These are phyloP conservation scores for Schizopygopsis malacanthus DNA, from an alignment of 2,797 vertebrate genomes.

Conservation along the genomic window DNA sequence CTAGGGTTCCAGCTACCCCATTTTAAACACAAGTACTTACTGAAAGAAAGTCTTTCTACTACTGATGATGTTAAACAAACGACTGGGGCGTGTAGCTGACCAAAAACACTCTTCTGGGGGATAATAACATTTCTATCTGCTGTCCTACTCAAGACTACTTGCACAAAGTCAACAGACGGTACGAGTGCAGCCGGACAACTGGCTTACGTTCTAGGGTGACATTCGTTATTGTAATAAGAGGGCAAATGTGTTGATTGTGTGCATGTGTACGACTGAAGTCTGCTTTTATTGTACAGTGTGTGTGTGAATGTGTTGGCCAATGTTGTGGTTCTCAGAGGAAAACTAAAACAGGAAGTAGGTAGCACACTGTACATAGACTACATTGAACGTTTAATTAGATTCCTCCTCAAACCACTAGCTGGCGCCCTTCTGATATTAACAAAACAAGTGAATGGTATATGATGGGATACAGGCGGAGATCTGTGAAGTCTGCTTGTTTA, in stretches of 20 bases:
- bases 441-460: conserved; percentile 5
- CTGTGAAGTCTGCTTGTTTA: not conserved
- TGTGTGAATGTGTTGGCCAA: not conserved
- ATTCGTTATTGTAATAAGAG: conserved; percentile 71
- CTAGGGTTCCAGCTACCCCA: conserved; percentile 66
- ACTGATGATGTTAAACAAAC: conserved; percentile 88
- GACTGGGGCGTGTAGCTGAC: conserved; percentile 63
- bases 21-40: conserved; percentile 57
- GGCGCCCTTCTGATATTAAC: conserved; percentile 16
- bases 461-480: not conserved
- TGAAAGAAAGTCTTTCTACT: conserved; percentile 80
- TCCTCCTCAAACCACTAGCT: conserved; percentile 47
- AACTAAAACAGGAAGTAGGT: conserved; percentile 32
- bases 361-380: conserved; percentile 43
- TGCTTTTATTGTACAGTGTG: conserved; percentile 52
- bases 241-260: conserved; percentile 20
- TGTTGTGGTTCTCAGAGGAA: conserved; percentile 16
- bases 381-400: conserved; percentile 34
- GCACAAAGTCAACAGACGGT: conserved; percentile 79
- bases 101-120: conserved; percentile 67
- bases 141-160: conserved; percentile 78
- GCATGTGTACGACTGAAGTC: conserved; percentile 39
- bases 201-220: conserved; percentile 56
- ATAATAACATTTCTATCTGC: conserved; percentile 72
- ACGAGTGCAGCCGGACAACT: conserved; percentile 79